A percentile compares a stretch with the other conserved stretches of the same genome.
Evolutionary conservation across 2,797 vertebrate species (phyloP).

Genomic region (Telmatherina bonti): DNA sequence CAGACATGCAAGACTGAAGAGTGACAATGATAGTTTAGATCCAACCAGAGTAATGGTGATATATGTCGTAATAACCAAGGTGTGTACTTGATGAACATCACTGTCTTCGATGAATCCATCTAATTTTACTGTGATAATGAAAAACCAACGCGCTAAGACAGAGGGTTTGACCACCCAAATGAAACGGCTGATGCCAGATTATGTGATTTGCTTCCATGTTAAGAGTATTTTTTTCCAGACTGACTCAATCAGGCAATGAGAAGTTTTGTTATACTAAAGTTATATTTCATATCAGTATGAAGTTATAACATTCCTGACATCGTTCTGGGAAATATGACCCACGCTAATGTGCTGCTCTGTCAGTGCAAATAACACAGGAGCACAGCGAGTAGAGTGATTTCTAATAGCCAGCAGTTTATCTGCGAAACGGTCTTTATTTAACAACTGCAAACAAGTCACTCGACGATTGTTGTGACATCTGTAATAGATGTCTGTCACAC

Average conservation of each 20-base stretch:
- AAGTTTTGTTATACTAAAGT: not conserved
- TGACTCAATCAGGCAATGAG: constrained; percentile 3
- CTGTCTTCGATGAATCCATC: constrained; percentile 8
- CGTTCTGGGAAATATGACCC: not conserved
- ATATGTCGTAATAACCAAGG: not conserved
- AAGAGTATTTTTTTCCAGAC: not conserved
- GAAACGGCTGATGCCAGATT: constrained; percentile 29
- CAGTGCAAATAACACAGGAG: constrained; percentile 16
- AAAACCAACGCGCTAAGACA: constrained; percentile 9
- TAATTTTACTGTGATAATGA: not conserved
- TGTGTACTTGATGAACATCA: not conserved
- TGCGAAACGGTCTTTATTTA: constrained; percentile 7
- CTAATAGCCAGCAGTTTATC: not conserved
- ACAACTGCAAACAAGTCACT: not conserved
- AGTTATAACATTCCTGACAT: not conserved
- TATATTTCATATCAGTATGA: not conserved
- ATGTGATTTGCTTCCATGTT: not conserved
- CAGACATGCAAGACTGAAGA: not conserved
- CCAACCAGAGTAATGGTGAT: not conserved
- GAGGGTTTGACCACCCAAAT: constrained; percentile 11
- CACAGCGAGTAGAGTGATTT: not conserved
- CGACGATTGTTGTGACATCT: constrained; percentile 1
- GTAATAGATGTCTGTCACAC: constrained; percentile 9
- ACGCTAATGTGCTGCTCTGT: constrained; percentile 23
- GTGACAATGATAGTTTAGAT: not conserved